Base-by-base conservation (phyloP, 2,113 vertebrate species). In the Mirounga angustirostris region DNA sequence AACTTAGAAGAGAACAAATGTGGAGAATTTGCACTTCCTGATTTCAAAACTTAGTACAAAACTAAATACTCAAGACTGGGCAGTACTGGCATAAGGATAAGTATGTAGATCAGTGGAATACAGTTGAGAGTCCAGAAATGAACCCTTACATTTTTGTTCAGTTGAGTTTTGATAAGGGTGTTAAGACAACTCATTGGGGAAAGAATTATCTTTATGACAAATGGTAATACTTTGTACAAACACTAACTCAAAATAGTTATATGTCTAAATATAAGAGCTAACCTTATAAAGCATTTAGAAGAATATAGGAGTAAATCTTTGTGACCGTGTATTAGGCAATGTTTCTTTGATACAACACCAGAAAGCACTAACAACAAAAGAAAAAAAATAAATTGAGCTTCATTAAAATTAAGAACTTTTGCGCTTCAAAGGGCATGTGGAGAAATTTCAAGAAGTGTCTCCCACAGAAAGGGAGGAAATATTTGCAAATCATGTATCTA, bases 1-100 rank as follows among this genome's bases (percentile, higher is more conserved):
- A 58, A 61, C 40, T 94, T 78, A 10, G 50, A 96, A 81, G 78
- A 9, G 12, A 56, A 67, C 33, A 40, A 52, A 89, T 89, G 24
- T 50, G 30, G 19, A 63, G 54, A 63, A 92, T 18, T 33, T 7
- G 21, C 7, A 78, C n/a, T 88, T 91, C 46, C 21, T 84, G 28
- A 50, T 82, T 94, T 95, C 36, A 96, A 52, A 78, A 84, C 36
- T 89, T 89, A 76, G 3, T 50, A 28, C 19, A 96, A 46, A 87
- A 3, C 24, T 90, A 61, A 58, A 6, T 59, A 78, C 26, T n/a
- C 16, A 67, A 40, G n/a, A 79, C 9, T 61, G 12, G 89, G 0
- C 54, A 24, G 13, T 36, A 22, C 15, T 84, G 58, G 18, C 33
- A 0, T 59, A 13, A 65, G 19, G 10, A 56, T 7, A 59, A 4